phyloP scores from a whole-genome alignment of 2,888 invertebrate genomes.

The Andrena trimmerana region DNA sequence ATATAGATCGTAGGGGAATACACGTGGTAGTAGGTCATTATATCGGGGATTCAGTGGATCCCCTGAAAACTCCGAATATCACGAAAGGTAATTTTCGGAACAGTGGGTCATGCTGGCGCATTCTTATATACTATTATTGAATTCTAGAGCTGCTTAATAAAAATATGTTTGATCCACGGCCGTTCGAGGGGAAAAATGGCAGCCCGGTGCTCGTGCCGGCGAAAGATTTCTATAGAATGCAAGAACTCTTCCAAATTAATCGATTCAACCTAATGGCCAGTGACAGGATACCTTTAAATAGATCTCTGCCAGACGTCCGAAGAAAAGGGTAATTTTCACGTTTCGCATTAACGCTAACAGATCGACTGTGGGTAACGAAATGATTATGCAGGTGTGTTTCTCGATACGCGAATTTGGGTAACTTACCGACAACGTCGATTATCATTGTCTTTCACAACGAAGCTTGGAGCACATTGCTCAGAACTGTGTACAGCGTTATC shows the following conservation, averaged over 20 bases:
- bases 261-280: constrained; percentile 95
- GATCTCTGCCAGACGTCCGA: constrained; percentile 93
- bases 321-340: constrained; percentile 89
- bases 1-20: constrained; percentile 91
- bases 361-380: constrained; percentile 33
- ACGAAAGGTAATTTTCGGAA: constrained; percentile 88
- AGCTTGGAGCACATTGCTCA: constrained; percentile 98
- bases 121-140: constrained; percentile 23
- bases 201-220: constrained; percentile 92
- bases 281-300: constrained; percentile 94
- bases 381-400: constrained; percentile 87
- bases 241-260: constrained; percentile 93
- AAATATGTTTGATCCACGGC: constrained; percentile 92
- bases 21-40: constrained; percentile 95
- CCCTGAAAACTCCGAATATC: constrained; percentile 88
- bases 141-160: constrained; percentile 89
- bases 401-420: constrained; percentile 86
- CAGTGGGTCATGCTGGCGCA: not conserved
- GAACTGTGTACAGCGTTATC: constrained; percentile 98
- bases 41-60: constrained; percentile 90
- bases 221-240: constrained; percentile 91
- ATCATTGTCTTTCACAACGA: constrained; percentile 99
- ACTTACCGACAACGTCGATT: constrained; percentile 94
- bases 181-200: constrained; percentile 92
- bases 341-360: not conserved